Conservation (phyloP, 2,888 invertebrate species). For the Sphinx pinastri region DNA sequence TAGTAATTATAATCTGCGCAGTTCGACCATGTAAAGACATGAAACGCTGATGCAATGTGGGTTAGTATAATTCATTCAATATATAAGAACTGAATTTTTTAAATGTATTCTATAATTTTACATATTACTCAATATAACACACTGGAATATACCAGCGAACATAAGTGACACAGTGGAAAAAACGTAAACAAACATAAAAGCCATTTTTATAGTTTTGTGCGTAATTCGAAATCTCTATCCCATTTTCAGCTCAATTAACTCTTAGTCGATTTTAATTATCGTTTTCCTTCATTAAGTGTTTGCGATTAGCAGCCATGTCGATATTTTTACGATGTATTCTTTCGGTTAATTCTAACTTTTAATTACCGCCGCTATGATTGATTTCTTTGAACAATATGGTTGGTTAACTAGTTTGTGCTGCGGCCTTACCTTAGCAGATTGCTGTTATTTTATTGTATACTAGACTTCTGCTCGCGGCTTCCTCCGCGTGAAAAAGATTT, state of each 20-base stretch:
- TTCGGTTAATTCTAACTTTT: constrained; percentile 59
- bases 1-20: too few relatives aligned
- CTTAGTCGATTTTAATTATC: constrained; percentile 75
- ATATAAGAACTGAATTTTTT: too few relatives aligned
- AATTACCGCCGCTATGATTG: constrained; percentile 68
- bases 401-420: not conserved
- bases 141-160: not conserved
- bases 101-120: too few relatives aligned
- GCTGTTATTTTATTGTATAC: not conserved
- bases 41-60: too few relatives aligned
- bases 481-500: too few relatives aligned
- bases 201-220: constrained; percentile 25
- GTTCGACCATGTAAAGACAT: too few relatives aligned
- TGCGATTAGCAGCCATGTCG: constrained; percentile 80
- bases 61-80: too few relatives aligned
- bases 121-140: too few relatives aligned
- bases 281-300: constrained; percentile 79
- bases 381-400: constrained; percentile 47
- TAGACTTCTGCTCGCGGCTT: too few relatives aligned
- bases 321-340: constrained; percentile 70
- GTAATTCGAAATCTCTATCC: constrained; percentile 61
- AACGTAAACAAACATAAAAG: constrained; percentile 31
- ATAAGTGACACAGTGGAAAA: constrained; percentile 7
- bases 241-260: constrained; percentile 81
- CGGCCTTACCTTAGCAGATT: not conserved